Conservation (phyloP, 2,797 vertebrate genomes). For the Hapalemur alaotrensis region DNA sequence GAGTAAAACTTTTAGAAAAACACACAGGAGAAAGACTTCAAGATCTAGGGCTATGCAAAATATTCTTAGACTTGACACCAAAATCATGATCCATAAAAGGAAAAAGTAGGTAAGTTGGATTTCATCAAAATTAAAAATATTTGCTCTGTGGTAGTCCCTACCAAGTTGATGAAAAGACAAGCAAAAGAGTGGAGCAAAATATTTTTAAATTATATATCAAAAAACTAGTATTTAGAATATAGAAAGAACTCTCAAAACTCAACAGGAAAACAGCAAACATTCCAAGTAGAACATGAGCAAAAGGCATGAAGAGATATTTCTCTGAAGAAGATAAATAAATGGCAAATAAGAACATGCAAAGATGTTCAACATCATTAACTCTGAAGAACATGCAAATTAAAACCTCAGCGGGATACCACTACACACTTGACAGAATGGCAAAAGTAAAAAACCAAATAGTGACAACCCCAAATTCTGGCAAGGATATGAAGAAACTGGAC, state of each 20-base stretch:
- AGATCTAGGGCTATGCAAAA: not conserved
- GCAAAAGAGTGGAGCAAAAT: not conserved
- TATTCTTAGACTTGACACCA: not conserved
- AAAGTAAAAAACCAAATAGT: not conserved
- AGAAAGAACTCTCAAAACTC: not conserved
- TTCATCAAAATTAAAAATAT: not conserved
- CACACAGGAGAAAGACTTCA: not conserved
- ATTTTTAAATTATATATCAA: not conserved
- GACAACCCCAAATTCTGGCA: not conserved
- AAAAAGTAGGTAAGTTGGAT: not conserved
- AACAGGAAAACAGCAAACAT: not conserved
- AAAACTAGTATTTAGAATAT: not conserved
- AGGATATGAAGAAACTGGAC: not conserved
- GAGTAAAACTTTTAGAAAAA: not conserved
- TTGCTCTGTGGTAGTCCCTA: not conserved
- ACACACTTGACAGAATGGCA: not conserved
- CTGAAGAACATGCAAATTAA: not conserved
- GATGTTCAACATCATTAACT: not conserved
- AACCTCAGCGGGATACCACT: not conserved
- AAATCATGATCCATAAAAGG: not conserved
- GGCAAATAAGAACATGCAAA: not conserved
- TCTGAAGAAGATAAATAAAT: not conserved
- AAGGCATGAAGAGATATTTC: not conserved
- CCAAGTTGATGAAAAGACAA: not conserved
- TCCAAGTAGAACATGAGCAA: not conserved